Conservation (phyloP, 2,797 vertebrate genomes). For the Gallinago solitaria region DNA sequence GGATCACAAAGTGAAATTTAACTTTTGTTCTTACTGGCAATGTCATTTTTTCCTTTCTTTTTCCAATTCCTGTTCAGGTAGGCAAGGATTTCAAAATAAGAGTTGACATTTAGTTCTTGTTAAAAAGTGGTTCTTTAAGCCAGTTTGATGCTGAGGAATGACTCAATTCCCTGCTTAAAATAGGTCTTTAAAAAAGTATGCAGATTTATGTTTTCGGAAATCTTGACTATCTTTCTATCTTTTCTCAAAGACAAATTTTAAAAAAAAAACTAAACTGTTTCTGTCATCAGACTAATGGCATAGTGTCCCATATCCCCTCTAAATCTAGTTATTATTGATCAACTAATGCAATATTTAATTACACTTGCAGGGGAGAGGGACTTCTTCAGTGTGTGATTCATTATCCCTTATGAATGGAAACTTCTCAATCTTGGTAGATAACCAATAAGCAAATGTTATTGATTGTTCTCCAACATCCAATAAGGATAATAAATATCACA, state of each 20-base stretch:
- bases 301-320: background rate
- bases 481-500: constrained; percentile 56
- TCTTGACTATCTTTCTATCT: background rate
- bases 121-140: background rate
- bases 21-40: background rate
- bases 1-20: background rate
- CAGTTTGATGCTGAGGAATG: background rate
- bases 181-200: background rate
- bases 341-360: constrained; percentile 48
- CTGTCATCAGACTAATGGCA: constrained; percentile 2
- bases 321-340: constrained; percentile 56
- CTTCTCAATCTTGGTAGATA: constrained; percentile 34
- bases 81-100: background rate
- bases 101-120: background rate
- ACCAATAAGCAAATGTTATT: constrained; percentile 42
- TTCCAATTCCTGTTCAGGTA: background rate
- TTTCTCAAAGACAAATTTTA: background rate
- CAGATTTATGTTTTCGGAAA: constrained; percentile 10
- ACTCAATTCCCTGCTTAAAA: background rate
- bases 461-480: constrained; percentile 33
- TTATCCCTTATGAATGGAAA: constrained; percentile 46
- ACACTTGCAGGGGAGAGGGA: background rate
- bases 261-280: background rate
- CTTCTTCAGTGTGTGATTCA: constrained; percentile 28
- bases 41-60: background rate